phyloP scores from a whole-genome alignment of 37 sponge, comb jelly and placozoan species.

The Mnemiopsis leidyi region DNA sequence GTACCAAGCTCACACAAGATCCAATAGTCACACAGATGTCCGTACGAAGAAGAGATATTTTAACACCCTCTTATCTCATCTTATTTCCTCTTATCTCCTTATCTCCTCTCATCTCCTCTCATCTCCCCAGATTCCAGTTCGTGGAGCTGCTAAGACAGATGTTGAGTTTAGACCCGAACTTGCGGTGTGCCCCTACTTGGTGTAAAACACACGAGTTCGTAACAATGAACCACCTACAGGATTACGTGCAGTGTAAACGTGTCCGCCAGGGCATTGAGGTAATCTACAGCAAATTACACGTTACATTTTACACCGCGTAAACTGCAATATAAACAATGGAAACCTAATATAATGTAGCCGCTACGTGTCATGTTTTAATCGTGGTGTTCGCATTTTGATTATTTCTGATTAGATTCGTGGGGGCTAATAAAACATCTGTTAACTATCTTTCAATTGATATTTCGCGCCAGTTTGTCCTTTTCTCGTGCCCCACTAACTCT shows the following conservation, averaged over 20 bases:
- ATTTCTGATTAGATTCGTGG: too few species aligned
- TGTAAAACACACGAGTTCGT: constrained; percentile 80
- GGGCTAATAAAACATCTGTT: background rate
- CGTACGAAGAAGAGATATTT: too few species aligned
- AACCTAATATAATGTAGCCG: too few species aligned
- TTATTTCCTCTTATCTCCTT: background rate
- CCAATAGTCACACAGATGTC: too few species aligned
- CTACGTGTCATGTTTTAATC: too few species aligned
- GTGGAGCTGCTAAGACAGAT: constrained; percentile 44
- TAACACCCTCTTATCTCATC: background rate
- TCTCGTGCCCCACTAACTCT: background rate
- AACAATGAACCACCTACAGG: constrained; percentile 80
- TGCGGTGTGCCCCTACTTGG: constrained; percentile 67
- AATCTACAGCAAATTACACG: too few species aligned
- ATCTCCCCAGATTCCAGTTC: constrained; percentile 20
- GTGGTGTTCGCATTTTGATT: too few species aligned
- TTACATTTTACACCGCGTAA: too few species aligned
- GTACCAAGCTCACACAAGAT: too few species aligned
- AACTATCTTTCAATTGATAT: background rate
- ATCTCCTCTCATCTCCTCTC: background rate
- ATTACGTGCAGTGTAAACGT: constrained; percentile 66
- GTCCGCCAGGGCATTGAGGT: constrained; percentile 69
- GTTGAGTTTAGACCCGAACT: constrained; percentile 70
- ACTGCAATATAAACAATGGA: too few species aligned
- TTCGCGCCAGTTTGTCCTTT: background rate